Evolutionary conservation across 2,797 vertebrate species (phyloP), one percentile per base, ranked within the genome.

Genomic region (Glossophaga mutica): DNA sequence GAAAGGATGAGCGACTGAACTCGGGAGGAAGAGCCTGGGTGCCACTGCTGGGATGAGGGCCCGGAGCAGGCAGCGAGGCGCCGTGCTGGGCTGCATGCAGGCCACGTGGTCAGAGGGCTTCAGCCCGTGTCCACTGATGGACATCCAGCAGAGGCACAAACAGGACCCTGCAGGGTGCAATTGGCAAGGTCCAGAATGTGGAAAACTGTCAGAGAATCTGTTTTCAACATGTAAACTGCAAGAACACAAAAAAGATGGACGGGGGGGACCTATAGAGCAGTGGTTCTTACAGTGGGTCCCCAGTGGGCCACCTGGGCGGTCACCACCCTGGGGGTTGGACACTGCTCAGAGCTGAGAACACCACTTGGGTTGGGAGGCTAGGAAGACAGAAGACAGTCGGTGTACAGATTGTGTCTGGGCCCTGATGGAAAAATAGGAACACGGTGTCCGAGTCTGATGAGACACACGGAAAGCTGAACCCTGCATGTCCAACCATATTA

Each of bases 281-380:
- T 12, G 16, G n/a, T 55, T 73, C 88, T 94, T 83, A 62, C 42
- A 78, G 79, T 89, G 65, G 65, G 73, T 29, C 37, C 34, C 52
- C 65, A 32, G 39, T 21, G 18, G 34, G 44, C 42, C 5, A 6
- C 55, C 57, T 7, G 1, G 1, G 24, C 6, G 46, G 18, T 42
- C 59, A 71, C 7, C 8, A 42, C 10, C 26, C n/a, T 18, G 0
- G 34, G 8, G 67, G 8, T 8, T 5, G 16, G 52, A 37, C 0
- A 1, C 87, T 18, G 37, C 44, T 46, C 57, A 12, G 14, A 19
- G 37, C 44, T 16, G 19, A 19, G 44, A 46, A 52, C 3, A 2
- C 71, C 15, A 32, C 55, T 81, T 12, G 79, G 55, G 22, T 39
- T 39, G 24, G 50, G 18, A 79, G 26, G n/a, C 83, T 79, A 26